These are phyloP conservation scores for Hydra vulgaris DNA, from an alignment of 30 jellyfish, hydroid and myxozoan genomes.

Conservation along the genomic window DNA sequence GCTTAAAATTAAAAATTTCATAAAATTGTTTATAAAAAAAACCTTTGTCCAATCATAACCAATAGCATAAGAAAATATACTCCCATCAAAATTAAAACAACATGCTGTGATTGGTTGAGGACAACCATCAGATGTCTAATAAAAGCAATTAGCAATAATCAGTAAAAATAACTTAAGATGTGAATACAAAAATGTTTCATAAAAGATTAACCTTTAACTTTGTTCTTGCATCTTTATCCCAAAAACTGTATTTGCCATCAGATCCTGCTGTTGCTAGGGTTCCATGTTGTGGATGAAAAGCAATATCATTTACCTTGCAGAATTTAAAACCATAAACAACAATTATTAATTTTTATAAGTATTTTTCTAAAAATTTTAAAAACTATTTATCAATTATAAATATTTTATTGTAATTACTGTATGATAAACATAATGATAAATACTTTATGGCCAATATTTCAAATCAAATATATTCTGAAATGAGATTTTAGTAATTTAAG, in stretches of 20 bases:
- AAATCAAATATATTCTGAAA: no score
- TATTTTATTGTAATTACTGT: neutral
- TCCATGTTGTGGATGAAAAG: conserved; percentile 90
- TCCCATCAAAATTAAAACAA: conserved; percentile 73
- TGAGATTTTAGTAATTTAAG: no score
- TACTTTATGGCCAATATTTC: no score
- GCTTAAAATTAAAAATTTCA: no score
- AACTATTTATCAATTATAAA: no score
- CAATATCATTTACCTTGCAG: conserved; percentile 58
- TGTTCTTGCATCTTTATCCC: conserved; percentile 97
- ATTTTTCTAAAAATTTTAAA: no score
- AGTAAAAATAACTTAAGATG: neutral
- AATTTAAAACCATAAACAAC: neutral
- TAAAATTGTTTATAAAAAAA: neutral
- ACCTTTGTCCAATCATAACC: conserved; percentile 97
- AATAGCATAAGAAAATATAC: conserved; percentile 69
- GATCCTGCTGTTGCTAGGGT: conserved; percentile 94
- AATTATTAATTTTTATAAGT: neutral
- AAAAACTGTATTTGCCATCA: conserved; percentile 91
- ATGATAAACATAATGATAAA: neutral
- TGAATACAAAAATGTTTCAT: neutral
- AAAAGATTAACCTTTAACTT: conserved; percentile 43
- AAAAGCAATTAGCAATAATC: neutral
- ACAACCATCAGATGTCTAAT: conserved; percentile 68
- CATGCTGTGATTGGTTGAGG: conserved; percentile 84